Percentiles rank a stretch among this genome's conserved stretches.
Evolutionary conservation across 1,140 invertebrate species (phyloP).

Genomic region (Mizuhopecten yessoensis): DNA sequence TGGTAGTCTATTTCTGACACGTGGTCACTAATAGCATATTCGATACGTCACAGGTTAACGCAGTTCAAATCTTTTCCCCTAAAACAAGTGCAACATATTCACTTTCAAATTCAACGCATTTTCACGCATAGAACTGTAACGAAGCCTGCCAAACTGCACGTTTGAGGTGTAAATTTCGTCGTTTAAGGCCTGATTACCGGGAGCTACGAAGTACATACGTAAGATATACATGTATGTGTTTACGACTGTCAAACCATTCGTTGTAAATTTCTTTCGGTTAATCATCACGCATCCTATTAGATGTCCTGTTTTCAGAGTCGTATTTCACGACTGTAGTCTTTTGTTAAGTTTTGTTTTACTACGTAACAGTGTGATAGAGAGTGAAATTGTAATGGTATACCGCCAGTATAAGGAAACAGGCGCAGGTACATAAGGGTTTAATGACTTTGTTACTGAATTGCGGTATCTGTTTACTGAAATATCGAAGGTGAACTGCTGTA

Average conservation of each 20-base stretch:
- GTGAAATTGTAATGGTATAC: background rate
- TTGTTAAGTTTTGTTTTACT: background rate
- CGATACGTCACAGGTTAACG: background rate
- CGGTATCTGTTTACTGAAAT: background rate
- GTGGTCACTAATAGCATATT: background rate
- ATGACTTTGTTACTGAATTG: background rate
- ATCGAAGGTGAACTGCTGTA: background rate
- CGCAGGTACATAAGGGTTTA: background rate
- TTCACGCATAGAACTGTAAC: background rate
- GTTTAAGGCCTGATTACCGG: background rate
- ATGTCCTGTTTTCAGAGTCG: background rate
- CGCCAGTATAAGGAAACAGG: background rate
- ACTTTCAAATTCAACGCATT: background rate
- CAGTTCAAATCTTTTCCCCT: background rate
- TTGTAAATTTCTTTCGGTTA: background rate
- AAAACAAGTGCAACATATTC: background rate
- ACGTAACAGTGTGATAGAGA: background rate
- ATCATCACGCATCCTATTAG: no score
- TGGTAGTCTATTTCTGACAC: constrained; percentile 19
- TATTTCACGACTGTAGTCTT: background rate
- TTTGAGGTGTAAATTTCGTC: background rate
- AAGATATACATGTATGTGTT: background rate
- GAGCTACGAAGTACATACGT: background rate
- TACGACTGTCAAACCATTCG: background rate
- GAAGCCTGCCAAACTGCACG: background rate